Percentiles rank a stretch among this genome's conserved stretches.
Evolutionary conservation across 2,113 vertebrate genomes (phyloP).

Genomic region (Eulemur macaco): DNA sequence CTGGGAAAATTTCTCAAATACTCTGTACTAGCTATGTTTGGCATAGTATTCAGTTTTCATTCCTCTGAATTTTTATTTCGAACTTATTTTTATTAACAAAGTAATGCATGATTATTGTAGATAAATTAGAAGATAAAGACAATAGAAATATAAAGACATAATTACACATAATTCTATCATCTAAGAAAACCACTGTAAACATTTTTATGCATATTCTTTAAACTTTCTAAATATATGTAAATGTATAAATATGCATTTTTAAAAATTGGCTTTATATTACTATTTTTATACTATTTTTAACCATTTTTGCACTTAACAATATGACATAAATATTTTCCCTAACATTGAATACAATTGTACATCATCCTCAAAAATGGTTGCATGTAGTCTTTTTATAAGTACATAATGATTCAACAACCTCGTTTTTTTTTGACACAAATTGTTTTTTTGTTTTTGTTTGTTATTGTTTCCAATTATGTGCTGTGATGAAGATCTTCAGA

Average conservation of each 20-base stretch:
- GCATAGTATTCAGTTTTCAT: neutral
- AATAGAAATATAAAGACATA: neutral
- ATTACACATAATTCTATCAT: neutral
- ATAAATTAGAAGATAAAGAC: neutral
- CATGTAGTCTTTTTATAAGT: neutral
- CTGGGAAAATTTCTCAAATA: neutral
- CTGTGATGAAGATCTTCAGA: neutral
- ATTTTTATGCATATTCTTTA: slow-evolving; percentile 33
- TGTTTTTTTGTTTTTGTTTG: neutral
- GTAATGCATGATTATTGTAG: neutral
- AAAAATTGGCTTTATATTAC: neutral
- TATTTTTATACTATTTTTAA: slow-evolving; percentile 8
- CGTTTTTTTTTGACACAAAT: neutral
- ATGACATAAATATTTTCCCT: neutral
- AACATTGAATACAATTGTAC: neutral
- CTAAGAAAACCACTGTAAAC: neutral
- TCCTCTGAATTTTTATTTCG: neutral
- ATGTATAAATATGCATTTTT: neutral
- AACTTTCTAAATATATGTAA: neutral
- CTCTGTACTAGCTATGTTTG: neutral
- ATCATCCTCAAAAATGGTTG: neutral
- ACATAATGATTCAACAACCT: neutral
- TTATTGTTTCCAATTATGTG: neutral
- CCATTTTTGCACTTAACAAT: neutral
- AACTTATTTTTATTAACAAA: slow-evolving; percentile 14